Evolutionary conservation across 1,140 invertebrate species (phyloP), one percentile per base, ranked within the genome.

Genomic region (Ephestia elutella): DNA sequence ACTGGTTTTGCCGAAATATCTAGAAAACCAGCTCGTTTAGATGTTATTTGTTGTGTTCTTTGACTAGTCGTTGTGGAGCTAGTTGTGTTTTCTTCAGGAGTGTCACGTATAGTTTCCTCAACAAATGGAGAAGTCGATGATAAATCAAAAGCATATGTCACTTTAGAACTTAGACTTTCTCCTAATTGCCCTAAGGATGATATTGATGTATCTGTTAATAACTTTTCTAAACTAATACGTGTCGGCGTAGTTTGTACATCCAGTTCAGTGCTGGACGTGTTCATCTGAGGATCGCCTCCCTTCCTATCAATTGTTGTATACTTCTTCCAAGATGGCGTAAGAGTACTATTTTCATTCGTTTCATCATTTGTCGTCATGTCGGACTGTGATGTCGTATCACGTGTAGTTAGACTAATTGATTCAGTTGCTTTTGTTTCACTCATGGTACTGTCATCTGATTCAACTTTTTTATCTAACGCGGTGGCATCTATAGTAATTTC

Each of bases 1-100:
- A 49, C 32, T 51, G 48, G 54, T 60, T 73, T 74, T 55, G 62
- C 65, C 13, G 78, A 76, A 48, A 69, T 70, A 72, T 85, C 74
- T 51, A 85, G 66, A 56, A 72, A 86, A 13, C 83, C 83, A 9
- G 76, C 83, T 57, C 82, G 65, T 70, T 72, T 82, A 5, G 82
- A 80, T 53, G 72, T 75, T 9, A 82, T 25, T 4, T 53, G 50
- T 21, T 11, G n/a, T 21, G 21, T n/a, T 25, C 13, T 53, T 25
- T 18, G 50, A 13, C 4, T 21, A 21, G 38, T 15, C n/a, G 51
- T 11, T 3, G 21, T 28, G n/a, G 25, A 30, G 9, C 11, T 11
- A 2, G 30, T 32, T 30, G 25, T 17, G 19, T 13, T 10, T n/a
- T 44, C 38, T 2, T 44, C 38, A 15, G 38, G 5, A 44, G n/a